Conservation (phyloP, 2,888 invertebrate species). For the Tipula vernalis region DNA sequence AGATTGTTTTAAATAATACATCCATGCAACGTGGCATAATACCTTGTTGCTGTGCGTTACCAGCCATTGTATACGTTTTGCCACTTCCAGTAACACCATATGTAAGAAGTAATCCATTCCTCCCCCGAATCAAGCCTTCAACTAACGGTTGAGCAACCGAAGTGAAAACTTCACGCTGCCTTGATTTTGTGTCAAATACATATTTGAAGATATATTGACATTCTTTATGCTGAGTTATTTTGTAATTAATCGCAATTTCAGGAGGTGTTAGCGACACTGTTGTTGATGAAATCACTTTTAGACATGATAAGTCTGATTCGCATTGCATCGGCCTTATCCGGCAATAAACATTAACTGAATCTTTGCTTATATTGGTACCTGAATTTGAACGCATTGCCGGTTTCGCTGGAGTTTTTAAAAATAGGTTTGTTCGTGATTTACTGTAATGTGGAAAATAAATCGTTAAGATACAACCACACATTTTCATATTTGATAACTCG, state of each 20-base stretch:
- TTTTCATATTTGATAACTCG: not conserved
- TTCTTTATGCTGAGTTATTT: constrained; percentile 48
- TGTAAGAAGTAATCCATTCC: constrained; percentile 87
- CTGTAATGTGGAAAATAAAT: not conserved
- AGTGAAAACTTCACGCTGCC: constrained; percentile 77
- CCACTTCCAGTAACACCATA: constrained; percentile 97
- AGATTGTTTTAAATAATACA: constrained; percentile 85
- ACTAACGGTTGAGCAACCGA: constrained; percentile 76
- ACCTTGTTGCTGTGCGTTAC: constrained; percentile 60
- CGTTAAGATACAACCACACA: not conserved
- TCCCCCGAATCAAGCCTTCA: constrained; percentile 73
- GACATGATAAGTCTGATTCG: constrained; percentile 50
- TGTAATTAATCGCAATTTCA: constrained; percentile 45
- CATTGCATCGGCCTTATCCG: constrained; percentile 67
- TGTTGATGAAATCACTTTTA: constrained; percentile 55
- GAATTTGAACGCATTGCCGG: constrained; percentile 37
- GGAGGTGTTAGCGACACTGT: constrained; percentile 55
- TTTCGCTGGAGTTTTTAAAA: constrained; percentile 24
- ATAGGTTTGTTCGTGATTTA: constrained; percentile 19
- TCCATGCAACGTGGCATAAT: constrained; percentile 82
- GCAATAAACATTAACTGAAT: constrained; percentile 83
- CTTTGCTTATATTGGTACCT: constrained; percentile 36
- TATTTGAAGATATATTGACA: constrained; percentile 68
- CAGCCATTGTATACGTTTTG: constrained; percentile 95
- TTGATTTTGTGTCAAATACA: constrained; percentile 68